Conservation (phyloP, 2,113 vertebrate species). For the Pseudorasbora parva region DNA sequence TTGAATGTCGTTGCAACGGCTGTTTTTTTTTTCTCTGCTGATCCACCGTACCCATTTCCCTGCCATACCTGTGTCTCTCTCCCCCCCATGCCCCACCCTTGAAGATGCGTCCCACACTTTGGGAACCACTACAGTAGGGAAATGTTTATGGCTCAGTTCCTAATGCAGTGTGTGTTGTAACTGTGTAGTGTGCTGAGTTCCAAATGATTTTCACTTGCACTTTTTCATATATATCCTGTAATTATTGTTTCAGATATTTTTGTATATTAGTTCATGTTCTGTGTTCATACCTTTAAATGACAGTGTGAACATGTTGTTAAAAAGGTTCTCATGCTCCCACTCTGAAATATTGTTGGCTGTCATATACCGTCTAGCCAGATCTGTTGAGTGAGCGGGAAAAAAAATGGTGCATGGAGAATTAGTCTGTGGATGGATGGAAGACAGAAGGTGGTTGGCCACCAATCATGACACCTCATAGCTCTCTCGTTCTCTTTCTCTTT, state of each 20-base stretch:
- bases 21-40: no score
- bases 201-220: neutral
- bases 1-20: no score
- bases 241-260: neutral
- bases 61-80: no score
- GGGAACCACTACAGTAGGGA: neutral
- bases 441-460: conserved; percentile 39
- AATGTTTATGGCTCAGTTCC: neutral
- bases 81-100: no score
- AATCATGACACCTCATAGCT: conserved; percentile 46
- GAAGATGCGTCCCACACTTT: no score
- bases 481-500: conserved; percentile 30
- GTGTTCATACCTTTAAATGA: neutral
- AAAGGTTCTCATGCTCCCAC: neutral
- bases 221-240: neutral
- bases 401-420: conserved; percentile 34
- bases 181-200: neutral
- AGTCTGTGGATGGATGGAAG: conserved; percentile 45
- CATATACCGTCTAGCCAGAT: conserved; percentile 25
- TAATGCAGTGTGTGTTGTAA: neutral
- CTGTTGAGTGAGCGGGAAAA: neutral
- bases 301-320: conserved; percentile 4
- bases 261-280: neutral
- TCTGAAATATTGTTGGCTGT: conserved; percentile 33
- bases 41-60: no score